Evolutionary conservation across 2,888 invertebrate species (phyloP).

Genomic region (Cerastis leucographa): DNA sequence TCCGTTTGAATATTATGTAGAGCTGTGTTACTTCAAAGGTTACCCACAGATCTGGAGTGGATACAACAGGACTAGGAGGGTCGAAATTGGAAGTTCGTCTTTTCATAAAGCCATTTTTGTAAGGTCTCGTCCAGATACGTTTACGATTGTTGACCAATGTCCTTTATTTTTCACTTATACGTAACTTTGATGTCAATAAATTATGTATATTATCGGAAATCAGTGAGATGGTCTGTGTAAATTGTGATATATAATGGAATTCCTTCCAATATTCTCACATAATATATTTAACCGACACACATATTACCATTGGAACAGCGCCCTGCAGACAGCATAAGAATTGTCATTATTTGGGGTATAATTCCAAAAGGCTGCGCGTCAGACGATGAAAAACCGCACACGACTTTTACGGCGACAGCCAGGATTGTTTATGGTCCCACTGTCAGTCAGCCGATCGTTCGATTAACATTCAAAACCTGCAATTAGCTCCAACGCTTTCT

Average conservation of each 20-base stretch:
- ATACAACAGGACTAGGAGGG: not conserved
- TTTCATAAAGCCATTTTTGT: not conserved
- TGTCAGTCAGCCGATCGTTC: constrained; percentile 79
- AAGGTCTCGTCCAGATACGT: too few relatives aligned
- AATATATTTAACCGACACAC: constrained; percentile 47
- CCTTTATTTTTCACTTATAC: not conserved
- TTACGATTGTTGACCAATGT: not conserved
- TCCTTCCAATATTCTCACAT: constrained; percentile 3
- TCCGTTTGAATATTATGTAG: not conserved
- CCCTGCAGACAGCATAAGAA: constrained; percentile 72
- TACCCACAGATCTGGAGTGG: not conserved
- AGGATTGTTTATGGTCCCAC: constrained; percentile 82
- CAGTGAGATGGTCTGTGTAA: not conserved
- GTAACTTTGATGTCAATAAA: not conserved
- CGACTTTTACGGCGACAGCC: constrained; percentile 86
- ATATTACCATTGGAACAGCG: constrained; percentile 66
- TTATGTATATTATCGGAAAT: not conserved
- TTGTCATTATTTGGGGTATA: constrained; percentile 85
- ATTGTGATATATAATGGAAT: not conserved
- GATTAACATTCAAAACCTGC: constrained; percentile 82
- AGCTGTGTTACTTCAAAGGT: not conserved
- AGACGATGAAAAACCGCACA: constrained; percentile 87
- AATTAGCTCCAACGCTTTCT: constrained; percentile 77
- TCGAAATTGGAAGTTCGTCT: not conserved
- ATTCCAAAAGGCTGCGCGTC: constrained; percentile 80